Percentiles rank a stretch among this genome's conserved stretches.
These are phyloP conservation scores for Chironomus tentans DNA, from an alignment of 2,888 invertebrate genomes.

Conservation along the genomic window DNA sequence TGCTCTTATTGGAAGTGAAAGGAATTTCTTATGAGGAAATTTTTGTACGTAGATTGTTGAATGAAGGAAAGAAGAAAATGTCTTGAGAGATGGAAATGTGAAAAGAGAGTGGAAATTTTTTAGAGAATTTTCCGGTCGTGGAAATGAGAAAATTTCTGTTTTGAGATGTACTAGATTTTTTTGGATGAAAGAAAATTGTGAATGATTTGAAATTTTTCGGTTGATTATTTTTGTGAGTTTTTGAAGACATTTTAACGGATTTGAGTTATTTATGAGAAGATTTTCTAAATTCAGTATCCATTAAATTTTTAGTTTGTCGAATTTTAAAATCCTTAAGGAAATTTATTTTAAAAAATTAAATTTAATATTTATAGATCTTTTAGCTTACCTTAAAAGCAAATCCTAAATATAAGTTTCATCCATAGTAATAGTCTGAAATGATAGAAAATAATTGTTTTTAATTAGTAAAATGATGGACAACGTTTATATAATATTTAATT, in stretches of 20 bases:
- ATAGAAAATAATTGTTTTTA: too few species aligned
- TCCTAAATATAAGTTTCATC: background rate
- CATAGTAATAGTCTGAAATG: background rate
- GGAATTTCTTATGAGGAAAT: background rate
- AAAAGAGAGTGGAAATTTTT: background rate
- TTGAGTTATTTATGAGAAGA: too few species aligned
- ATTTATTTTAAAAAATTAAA: too few species aligned
- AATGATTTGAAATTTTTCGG: background rate
- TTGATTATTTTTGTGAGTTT: background rate
- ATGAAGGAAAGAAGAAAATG: background rate
- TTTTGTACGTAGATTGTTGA: background rate
- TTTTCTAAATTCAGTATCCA: too few species aligned
- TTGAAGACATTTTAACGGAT: background rate
- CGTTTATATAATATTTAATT: too few species aligned
- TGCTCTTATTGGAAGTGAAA: constrained; percentile 20
- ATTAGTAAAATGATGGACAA: too few species aligned
- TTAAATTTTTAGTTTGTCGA: too few species aligned
- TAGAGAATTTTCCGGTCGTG: background rate
- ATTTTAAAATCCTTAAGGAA: too few species aligned
- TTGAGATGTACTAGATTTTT: constrained; percentile 13
- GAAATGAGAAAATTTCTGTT: background rate
- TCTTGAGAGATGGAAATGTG: background rate
- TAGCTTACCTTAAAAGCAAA: background rate
- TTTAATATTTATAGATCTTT: background rate
- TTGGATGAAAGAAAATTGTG: background rate